These are phyloP conservation scores for Pogonognathellus flavescens DNA, from an alignment of 1,140 invertebrate species.

Conservation along the genomic window DNA sequence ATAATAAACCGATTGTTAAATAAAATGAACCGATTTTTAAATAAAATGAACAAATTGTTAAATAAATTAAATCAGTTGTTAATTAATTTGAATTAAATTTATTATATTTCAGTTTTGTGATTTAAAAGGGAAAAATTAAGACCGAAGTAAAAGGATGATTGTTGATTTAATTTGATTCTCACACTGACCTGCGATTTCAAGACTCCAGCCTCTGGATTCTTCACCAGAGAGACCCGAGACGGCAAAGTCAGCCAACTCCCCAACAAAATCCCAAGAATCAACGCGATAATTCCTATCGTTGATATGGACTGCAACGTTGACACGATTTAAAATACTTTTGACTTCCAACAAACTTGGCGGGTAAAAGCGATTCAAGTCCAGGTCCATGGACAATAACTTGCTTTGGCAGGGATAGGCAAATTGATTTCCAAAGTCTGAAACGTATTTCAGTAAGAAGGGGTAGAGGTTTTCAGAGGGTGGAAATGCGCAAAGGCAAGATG, in stretches of 20 bases:
- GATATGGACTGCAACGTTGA: constrained; percentile 7
- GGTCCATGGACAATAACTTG: constrained; percentile 68
- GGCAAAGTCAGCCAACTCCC: constrained; percentile 18
- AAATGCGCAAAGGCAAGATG: constrained; percentile 91
- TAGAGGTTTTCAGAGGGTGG: constrained; percentile 85
- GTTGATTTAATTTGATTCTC: no score
- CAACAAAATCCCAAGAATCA: constrained; percentile 26
- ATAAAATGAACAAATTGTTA: no score
- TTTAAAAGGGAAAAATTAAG: no score
- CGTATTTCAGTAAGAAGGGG: constrained; percentile 77
- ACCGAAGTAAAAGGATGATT: no score
- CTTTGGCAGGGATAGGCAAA: constrained; percentile 28
- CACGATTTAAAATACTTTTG: not conserved
- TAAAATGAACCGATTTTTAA: no score
- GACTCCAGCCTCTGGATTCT: constrained; percentile 26
- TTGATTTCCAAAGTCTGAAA: constrained; percentile 64
- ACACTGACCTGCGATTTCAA: constrained; percentile 12
- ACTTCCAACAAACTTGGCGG: constrained; percentile 76
- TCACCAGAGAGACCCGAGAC: not conserved
- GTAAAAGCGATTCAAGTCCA: constrained; percentile 80
- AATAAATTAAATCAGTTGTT: no score
- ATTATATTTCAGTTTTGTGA: no score
- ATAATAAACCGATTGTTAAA: no score
- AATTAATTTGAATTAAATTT: no score
- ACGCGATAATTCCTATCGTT: constrained; percentile 9